These are phyloP conservation scores for Tetranychus piercei DNA, from an alignment of 2,888 invertebrate genomes.

Conservation along the genomic window DNA sequence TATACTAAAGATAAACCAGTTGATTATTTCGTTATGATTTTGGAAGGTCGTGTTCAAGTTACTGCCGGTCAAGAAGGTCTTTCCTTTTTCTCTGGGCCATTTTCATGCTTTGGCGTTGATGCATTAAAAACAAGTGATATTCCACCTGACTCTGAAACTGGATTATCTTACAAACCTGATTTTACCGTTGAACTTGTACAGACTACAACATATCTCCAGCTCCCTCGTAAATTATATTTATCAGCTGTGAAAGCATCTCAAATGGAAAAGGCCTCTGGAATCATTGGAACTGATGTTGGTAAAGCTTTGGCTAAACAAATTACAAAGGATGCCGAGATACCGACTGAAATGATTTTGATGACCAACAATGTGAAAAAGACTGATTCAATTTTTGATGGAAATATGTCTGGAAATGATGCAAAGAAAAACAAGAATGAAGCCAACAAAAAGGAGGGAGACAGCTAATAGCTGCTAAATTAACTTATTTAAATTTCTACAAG, in stretches of 20 bases:
- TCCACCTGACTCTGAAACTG: background rate
- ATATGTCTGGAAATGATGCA: too few species aligned
- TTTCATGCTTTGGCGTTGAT: conserved; percentile 34
- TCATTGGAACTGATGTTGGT: conserved; percentile 4
- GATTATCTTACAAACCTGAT: conserved; percentile 44
- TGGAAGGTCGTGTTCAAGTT: conserved; percentile 36
- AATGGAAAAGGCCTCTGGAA: conserved; percentile 6
- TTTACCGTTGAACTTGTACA: conserved; percentile 69
- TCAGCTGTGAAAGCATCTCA: conserved; percentile 43
- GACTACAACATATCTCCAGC: conserved; percentile 65
- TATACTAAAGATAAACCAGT: conserved; percentile 29
- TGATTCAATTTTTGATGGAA: background rate
- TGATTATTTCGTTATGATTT: conserved; percentile 36
- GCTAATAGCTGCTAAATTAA: background rate
- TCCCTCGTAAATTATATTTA: conserved; percentile 64
- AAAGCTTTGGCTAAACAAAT: background rate
- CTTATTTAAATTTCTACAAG: too few species aligned
- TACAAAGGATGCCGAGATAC: background rate
- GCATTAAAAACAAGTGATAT: background rate
- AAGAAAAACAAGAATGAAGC: background rate
- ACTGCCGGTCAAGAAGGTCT: conserved; percentile 33
- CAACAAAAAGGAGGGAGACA: background rate
- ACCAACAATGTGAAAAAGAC: background rate
- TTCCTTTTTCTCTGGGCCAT: conserved; percentile 36
- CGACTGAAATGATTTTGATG: background rate